Base-by-base conservation (phyloP, 2,113 vertebrate species). In the Sebastes fasciatus region DNA sequence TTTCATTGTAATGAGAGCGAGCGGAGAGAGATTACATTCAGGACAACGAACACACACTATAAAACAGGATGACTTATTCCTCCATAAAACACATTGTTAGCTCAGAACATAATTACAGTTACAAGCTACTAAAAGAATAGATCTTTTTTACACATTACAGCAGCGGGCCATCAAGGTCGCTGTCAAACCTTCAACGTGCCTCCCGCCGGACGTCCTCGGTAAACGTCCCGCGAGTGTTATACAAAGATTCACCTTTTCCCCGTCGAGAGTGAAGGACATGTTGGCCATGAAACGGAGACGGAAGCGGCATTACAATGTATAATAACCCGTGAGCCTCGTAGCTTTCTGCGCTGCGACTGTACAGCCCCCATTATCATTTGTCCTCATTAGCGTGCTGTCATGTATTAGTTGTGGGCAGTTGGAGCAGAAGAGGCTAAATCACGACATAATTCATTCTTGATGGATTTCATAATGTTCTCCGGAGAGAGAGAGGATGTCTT, bases 401-500 rank as follows among this genome's bases (percentile, higher is more conserved):
- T 90, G 89, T 84, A 87, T 87, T 80, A 85, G 86, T 51, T 63
- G 78, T 55, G 69, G 84, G 80, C 79, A 55, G 86, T 60, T 11
- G 42, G 49, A 58, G 57, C 72, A 77, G 71, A 85, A 48, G 83
- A 87, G 76, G 75, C 82, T 79, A 73, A 82, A 86, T 76, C 82
- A 49, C 71, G 23, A 55, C 79, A 67, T 93, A 70, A 86, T 86
- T 89, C 74, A 86, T 79, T 86, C 73, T 8, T 82, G 83, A 91
- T 88, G 87, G 85, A 88, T 82, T 91, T 82, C 78, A 84, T 85
- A 82, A 87, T 88, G 87, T 69, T 77, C 85, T 68, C 16, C 52
- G 40, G 34, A 70, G 72, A 80, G 57, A 75, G 72, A 80, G 60
- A 79, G 23, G 49, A 85, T 80, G 80, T 88, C 80, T 84, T 90